Evolutionary conservation across 2,888 invertebrate genomes (phyloP).

Genomic region (Papilio elwesi): DNA sequence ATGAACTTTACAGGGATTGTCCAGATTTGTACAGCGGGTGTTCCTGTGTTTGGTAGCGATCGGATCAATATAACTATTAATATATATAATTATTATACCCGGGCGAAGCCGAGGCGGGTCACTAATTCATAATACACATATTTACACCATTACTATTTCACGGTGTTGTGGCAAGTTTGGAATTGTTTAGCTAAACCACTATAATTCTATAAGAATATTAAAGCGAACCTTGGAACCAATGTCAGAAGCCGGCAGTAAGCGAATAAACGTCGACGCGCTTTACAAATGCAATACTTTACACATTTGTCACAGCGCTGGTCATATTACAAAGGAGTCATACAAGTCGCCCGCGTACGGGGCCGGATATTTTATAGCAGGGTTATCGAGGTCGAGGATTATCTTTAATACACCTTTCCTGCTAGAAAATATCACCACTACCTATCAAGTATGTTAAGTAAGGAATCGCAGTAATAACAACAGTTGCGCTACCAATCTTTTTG

Average conservation of each 20-base stretch:
- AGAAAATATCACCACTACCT: background rate
- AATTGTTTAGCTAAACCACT: background rate
- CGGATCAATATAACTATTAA: too few species aligned
- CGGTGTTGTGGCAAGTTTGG: background rate
- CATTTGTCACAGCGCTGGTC: constrained; percentile 73
- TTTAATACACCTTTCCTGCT: constrained; percentile 6
- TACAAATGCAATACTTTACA: constrained; percentile 68
- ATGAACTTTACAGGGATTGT: too few species aligned
- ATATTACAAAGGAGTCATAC: constrained; percentile 69
- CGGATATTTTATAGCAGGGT: constrained; percentile 41
- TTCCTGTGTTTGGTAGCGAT: too few species aligned
- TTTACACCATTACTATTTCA: too few species aligned
- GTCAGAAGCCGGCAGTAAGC: constrained; percentile 37
- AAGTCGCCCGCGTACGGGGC: constrained; percentile 63
- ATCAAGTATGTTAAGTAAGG: too few species aligned
- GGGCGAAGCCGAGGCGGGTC: too few species aligned
- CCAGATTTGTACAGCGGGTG: too few species aligned
- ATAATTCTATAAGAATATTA: constrained; percentile 7
- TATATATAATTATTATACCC: too few species aligned
- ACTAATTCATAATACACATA: too few species aligned
- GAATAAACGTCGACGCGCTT: constrained; percentile 48
- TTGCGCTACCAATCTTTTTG: too few species aligned
- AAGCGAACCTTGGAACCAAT: constrained; percentile 34
- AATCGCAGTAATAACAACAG: too few species aligned
- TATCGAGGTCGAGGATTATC: background rate